Conservation (phyloP, 2,113 vertebrate genomes). For the Macrotis lagotis region DNA sequence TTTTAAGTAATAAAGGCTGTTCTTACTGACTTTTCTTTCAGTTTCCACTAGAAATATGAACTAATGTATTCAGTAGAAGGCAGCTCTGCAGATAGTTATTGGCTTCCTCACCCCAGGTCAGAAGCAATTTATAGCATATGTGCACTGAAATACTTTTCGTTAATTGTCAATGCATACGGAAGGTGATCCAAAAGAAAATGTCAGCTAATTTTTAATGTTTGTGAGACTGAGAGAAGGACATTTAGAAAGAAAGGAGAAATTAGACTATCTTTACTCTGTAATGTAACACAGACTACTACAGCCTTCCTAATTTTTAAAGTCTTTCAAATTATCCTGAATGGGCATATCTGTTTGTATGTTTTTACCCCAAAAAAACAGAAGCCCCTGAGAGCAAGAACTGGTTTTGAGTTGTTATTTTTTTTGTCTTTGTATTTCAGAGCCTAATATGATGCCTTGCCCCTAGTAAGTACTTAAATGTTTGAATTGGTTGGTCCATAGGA, state of each 20-base stretch:
- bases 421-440: background rate
- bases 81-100: background rate
- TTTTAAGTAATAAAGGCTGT: background rate
- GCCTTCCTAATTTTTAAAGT: background rate
- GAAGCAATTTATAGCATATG: constrained; percentile 21
- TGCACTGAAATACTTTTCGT: background rate
- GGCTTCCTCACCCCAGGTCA: constrained; percentile 5
- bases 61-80: background rate
- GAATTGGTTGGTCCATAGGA: too few species aligned
- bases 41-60: constrained; percentile 10
- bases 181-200: background rate
- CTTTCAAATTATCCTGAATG: background rate
- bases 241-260: constrained; percentile 14
- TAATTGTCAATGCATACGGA: constrained; percentile 25
- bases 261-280: constrained; percentile 32
- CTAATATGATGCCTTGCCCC: background rate
- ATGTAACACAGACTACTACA: background rate
- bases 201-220: constrained; percentile 7
- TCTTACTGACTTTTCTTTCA: background rate
- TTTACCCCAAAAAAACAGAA: background rate
- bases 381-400: background rate
- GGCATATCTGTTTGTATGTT: background rate
- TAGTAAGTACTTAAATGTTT: background rate
- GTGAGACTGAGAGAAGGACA: constrained; percentile 23
- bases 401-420: background rate